Percentiles rank a stretch among this genome's conserved stretches.
These are phyloP conservation scores for Dermatemys mawii DNA, from an alignment of 2,113 vertebrate species.

Conservation along the genomic window DNA sequence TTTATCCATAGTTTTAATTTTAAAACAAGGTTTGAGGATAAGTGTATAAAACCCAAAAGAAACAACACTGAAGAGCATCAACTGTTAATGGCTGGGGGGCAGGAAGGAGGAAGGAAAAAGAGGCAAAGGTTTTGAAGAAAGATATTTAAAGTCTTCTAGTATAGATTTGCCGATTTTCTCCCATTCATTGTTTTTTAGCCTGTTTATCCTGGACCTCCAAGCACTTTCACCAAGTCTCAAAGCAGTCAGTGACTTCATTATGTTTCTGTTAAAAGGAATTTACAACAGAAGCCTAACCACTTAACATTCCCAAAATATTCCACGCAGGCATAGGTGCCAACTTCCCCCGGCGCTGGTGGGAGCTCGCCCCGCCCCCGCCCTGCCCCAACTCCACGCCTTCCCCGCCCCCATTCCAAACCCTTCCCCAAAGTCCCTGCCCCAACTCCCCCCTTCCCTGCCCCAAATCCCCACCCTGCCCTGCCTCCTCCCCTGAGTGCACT, in stretches of 20 bases:
- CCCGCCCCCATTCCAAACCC: too few species aligned
- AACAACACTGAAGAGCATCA: constrained; percentile 2
- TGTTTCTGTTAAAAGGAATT: not conserved
- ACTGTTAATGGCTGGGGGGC: not conserved
- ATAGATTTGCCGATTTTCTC: not conserved
- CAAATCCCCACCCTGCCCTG: too few species aligned
- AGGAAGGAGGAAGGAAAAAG: not conserved
- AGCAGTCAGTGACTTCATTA: not conserved
- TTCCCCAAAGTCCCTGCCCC: too few species aligned
- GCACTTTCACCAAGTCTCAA: not conserved
- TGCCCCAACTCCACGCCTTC: too few species aligned
- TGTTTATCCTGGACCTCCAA: not conserved
- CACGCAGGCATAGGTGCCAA: too few species aligned
- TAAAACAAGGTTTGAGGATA: constrained; percentile 26
- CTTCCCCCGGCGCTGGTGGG: too few species aligned
- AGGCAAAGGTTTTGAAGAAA: constrained; percentile 11
- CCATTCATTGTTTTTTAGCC: not conserved
- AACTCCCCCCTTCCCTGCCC: too few species aligned
- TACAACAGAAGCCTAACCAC: not conserved
- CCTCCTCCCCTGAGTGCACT: too few species aligned
- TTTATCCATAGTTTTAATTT: constrained; percentile 29
- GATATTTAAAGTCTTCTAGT: not conserved
- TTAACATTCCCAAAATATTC: rapidly evolving
- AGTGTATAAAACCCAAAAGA: constrained; percentile 31
- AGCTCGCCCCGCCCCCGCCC: too few species aligned